These are phyloP conservation scores for Allolobophora icterica DNA, from an alignment of 2,888 invertebrate genomes.

Conservation along the genomic window DNA sequence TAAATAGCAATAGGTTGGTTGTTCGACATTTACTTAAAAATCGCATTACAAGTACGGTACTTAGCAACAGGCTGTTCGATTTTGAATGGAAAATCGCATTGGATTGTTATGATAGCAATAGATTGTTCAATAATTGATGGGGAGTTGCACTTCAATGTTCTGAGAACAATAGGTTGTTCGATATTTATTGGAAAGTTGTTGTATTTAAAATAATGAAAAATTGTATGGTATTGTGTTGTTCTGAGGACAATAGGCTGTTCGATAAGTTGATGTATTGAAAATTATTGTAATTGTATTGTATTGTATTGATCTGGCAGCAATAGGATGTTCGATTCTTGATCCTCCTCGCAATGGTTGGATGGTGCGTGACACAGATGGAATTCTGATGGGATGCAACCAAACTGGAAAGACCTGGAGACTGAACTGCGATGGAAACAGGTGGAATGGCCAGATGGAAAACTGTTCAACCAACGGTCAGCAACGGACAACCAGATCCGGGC, in stretches of 20 bases:
- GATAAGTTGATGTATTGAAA: no score
- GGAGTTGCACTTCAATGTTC: no score
- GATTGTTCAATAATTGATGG: no score
- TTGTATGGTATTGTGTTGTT: neutral
- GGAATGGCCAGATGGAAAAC: constrained; percentile 39
- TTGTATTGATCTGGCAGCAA: constrained; percentile 26
- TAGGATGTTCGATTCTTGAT: constrained; percentile 37
- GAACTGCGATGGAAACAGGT: constrained; percentile 38
- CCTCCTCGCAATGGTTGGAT: constrained; percentile 39
- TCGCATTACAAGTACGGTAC: no score
- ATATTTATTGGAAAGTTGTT: no score
- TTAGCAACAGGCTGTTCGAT: no score
- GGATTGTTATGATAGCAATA: no score
- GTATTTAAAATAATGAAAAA: neutral
- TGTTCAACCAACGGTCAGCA: constrained; percentile 32
- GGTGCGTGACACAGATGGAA: constrained; percentile 34
- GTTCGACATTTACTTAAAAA: no score
- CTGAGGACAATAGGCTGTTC: no score
- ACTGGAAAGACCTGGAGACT: constrained; percentile 35
- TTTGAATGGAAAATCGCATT: no score
- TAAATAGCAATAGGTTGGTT: no score
- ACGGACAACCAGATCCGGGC: neutral
- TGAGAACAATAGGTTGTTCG: no score
- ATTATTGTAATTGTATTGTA: neutral
- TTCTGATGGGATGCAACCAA: constrained; percentile 38